Percentiles rank a stretch among this genome's conserved stretches.
Evolutionary conservation across 2,113 vertebrate species (phyloP).

Genomic region (Zootoca vivipara): DNA sequence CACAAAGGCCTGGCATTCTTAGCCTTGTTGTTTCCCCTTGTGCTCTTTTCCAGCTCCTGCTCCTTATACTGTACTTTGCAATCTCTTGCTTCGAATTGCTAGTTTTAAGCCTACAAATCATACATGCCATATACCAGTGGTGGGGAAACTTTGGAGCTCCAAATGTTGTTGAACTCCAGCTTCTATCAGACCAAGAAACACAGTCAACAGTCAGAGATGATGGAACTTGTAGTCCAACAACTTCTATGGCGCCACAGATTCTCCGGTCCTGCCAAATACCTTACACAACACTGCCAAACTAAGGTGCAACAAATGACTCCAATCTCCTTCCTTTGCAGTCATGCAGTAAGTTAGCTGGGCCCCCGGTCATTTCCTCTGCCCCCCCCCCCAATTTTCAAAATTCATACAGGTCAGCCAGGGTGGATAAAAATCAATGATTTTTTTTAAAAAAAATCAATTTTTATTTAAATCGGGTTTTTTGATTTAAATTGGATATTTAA

Average conservation of each 20-base stretch:
- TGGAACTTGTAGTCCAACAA: too few relatives aligned
- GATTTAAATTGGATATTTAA: too few relatives aligned
- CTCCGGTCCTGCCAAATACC: too few relatives aligned
- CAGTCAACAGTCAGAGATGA: too few relatives aligned
- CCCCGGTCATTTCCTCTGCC: neutral
- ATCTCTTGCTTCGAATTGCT: neutral
- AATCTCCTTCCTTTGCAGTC: neutral
- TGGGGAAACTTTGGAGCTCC: too few relatives aligned
- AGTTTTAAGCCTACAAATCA: neutral
- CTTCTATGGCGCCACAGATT: too few relatives aligned
- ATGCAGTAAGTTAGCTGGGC: too few relatives aligned
- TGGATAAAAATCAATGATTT: too few relatives aligned
- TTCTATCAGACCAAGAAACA: too few relatives aligned
- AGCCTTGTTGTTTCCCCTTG: neutral
- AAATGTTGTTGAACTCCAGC: too few relatives aligned
- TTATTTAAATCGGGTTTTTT: too few relatives aligned
- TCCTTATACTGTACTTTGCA: neutral
- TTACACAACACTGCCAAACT: neutral
- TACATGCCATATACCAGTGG: neutral
- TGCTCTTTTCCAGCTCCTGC: neutral
- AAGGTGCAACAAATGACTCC: neutral
- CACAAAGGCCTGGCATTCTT: neutral
- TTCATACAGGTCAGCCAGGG: neutral
- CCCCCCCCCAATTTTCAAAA: neutral
- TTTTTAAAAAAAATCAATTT: too few relatives aligned